A percentile compares a stretch with the other conserved stretches of the same genome.
Conservation (phyloP, 2,888 invertebrate species). For the Apamea monoglypha region DNA sequence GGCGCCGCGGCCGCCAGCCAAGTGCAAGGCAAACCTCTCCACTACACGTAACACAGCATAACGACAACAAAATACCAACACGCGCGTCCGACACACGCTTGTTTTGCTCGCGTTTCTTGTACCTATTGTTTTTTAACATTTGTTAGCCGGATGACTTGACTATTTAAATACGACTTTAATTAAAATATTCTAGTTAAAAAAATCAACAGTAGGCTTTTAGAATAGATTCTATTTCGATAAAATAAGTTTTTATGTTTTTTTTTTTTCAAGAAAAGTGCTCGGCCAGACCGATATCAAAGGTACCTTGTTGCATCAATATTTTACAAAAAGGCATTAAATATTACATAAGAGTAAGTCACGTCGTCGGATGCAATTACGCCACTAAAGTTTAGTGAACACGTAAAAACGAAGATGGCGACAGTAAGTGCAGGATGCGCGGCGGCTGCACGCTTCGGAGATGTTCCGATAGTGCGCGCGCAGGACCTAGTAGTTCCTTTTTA, state of each 20-base stretch:
- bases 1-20: conserved; percentile 69
- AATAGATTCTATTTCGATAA: no score
- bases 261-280: not conserved
- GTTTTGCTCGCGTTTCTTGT: conserved; percentile 58
- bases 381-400: conserved; percentile 50
- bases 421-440: conserved; percentile 52
- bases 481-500: conserved; percentile 51
- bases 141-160: conserved; percentile 11
- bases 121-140: conserved; percentile 21
- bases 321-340: conserved; percentile 24
- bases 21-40: conserved; percentile 83
- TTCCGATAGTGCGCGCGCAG: conserved; percentile 53
- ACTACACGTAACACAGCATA: conserved; percentile 81
- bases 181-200: not conserved
- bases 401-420: conserved; percentile 53
- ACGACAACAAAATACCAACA: conserved; percentile 70
- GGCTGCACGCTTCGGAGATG: conserved; percentile 53
- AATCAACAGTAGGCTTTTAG: not conserved
- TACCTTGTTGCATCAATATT: conserved; percentile 30
- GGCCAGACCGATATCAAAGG: conserved; percentile 12
- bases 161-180: not conserved
- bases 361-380: conserved; percentile 58
- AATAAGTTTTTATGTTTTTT: not conserved
- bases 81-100: conserved; percentile 50
- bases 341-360: conserved; percentile 54